phyloP scores from a whole-genome alignment of 2,888 invertebrate species.

The Ochlodes sylvanus region DNA sequence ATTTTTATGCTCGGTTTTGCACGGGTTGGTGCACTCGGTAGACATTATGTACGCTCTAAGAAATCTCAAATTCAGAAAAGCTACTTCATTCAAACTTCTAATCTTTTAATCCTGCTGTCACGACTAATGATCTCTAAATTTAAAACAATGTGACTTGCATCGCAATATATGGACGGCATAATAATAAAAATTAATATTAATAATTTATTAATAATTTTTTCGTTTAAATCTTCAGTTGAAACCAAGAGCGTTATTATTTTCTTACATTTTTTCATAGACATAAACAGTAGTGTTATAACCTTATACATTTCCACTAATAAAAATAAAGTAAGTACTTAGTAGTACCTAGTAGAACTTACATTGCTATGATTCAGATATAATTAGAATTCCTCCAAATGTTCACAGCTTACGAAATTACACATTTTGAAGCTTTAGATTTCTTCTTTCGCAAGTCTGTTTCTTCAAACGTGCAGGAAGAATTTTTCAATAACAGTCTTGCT shows the following conservation, averaged over 20 bases:
- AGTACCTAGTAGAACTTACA: too few species aligned
- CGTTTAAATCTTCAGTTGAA: too few species aligned
- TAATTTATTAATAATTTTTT: too few species aligned
- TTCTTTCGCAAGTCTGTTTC: slow-evolving; percentile 2
- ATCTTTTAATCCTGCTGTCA: too few species aligned
- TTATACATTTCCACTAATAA: too few species aligned
- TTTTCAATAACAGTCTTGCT: slow-evolving; percentile 11
- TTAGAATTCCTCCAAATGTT: background rate
- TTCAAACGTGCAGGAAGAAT: slow-evolving; percentile 9
- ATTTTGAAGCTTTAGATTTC: slow-evolving; percentile 29
- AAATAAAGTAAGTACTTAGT: too few species aligned
- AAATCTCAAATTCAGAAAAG: background rate
- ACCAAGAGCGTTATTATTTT: too few species aligned
- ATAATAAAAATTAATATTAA: too few species aligned
- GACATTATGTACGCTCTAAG: background rate
- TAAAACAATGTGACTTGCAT: background rate
- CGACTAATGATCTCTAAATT: too few species aligned
- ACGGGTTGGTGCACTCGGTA: background rate
- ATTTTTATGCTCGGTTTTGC: slow-evolving; percentile 4
- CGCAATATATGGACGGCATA: too few species aligned
- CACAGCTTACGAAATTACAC: slow-evolving; percentile 12
- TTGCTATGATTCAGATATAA: background rate
- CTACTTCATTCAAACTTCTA: background rate
- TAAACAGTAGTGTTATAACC: too few species aligned
- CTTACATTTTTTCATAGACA: too few species aligned